phyloP scores from a whole-genome alignment of 2,888 invertebrate species.

The Octodonta nipae region DNA sequence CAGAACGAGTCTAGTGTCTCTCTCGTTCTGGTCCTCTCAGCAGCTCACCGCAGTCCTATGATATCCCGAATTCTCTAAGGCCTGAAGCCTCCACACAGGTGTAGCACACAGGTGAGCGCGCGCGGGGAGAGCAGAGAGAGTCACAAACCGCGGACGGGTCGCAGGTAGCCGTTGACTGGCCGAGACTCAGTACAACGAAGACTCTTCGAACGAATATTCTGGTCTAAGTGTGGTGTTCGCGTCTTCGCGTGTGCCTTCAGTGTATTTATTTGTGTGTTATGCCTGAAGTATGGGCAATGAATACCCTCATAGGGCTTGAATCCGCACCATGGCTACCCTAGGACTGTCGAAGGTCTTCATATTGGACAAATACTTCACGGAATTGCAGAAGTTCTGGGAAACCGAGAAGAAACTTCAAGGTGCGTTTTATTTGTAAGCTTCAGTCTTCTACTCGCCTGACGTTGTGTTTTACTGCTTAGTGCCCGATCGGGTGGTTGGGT shows the following conservation, averaged over 20 bases:
- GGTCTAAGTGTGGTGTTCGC: no score
- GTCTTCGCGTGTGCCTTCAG: conserved; percentile 12
- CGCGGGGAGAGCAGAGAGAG: conserved; percentile 17
- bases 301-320: conserved; percentile 20
- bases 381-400: conserved; percentile 92
- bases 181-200: conserved; percentile 19
- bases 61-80: conserved; percentile 18
- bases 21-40: no score
- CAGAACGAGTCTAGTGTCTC: conserved; percentile 1
- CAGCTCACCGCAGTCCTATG: conserved; percentile 10
- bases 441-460: no score
- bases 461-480: no score
- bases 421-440: no score
- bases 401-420: conserved; percentile 92
- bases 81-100: conserved; percentile 15
- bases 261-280: no score
- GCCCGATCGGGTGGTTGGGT: no score
- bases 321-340: conserved; percentile 73
- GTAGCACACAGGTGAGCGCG: conserved; percentile 27
- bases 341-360: conserved; percentile 95
- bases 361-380: conserved; percentile 93
- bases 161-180: conserved; percentile 25
- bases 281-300: conserved; percentile 28
- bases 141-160: conserved; percentile 20
- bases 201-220: conserved; percentile 9